These are phyloP conservation scores for Reticulitermes lucifugus DNA, from an alignment of 2,888 invertebrate species.

Conservation along the genomic window DNA sequence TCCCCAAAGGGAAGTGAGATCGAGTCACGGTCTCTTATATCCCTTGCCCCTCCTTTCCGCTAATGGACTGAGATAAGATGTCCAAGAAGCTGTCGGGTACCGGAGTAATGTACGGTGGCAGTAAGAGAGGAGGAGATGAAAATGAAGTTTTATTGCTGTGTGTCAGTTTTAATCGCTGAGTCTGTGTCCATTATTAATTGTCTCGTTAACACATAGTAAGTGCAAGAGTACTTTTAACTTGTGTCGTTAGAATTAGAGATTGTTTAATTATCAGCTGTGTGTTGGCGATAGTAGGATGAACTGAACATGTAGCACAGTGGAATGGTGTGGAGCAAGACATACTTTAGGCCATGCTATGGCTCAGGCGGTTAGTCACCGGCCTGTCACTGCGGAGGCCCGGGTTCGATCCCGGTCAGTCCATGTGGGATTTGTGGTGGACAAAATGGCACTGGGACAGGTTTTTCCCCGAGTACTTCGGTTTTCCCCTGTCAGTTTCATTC, in stretches of 20 bases:
- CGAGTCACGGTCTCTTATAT: neutral
- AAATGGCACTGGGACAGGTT: no score
- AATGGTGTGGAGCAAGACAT: no score
- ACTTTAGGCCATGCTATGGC: no score
- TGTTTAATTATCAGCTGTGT: neutral
- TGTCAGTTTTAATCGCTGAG: neutral
- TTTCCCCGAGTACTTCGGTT: no score
- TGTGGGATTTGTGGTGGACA: no score
- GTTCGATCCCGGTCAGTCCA: no score
- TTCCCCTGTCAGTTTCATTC: no score
- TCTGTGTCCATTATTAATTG: neutral
- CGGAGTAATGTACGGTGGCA: neutral
- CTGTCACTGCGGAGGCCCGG: no score
- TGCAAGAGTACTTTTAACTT: neutral
- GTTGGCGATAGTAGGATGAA: neutral
- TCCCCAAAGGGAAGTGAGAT: conserved; percentile 3
- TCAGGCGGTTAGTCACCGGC: no score
- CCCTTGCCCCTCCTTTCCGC: neutral
- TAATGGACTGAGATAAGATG: conserved; percentile 26
- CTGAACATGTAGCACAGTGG: no score
- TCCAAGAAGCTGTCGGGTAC: neutral
- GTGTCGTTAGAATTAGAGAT: neutral
- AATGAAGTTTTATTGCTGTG: neutral
- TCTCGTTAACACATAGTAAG: neutral
- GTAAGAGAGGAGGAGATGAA: neutral